Conservation (phyloP, 2,888 invertebrate species). For the Dynastes grantii region DNA sequence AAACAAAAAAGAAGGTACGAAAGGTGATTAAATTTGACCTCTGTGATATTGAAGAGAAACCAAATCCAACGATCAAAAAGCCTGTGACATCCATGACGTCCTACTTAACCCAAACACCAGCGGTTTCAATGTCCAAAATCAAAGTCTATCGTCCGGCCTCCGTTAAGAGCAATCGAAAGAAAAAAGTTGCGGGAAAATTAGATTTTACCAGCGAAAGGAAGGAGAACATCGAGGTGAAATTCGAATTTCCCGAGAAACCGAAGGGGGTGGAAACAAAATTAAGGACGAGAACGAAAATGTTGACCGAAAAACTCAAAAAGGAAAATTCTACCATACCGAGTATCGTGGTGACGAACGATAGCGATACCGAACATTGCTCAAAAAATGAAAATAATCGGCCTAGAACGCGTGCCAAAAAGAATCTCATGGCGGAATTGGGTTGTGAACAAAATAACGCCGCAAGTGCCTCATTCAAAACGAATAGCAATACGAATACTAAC, state of each 20-base stretch:
- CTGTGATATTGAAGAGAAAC: conserved; percentile 21
- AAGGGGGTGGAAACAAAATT: conserved; percentile 1
- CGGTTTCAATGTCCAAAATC: conserved; percentile 15
- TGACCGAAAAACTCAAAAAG: conserved; percentile 43
- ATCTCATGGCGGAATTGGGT: conserved; percentile 16
- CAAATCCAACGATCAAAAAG: background rate
- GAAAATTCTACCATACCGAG: background rate
- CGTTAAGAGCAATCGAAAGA: conserved; percentile 19
- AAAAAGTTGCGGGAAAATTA: conserved; percentile 15
- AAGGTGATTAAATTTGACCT: conserved; percentile 37
- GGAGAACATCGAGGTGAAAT: conserved; percentile 1
- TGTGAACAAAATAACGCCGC: conserved; percentile 22
- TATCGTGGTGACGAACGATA: conserved; percentile 21
- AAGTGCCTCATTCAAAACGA: conserved; percentile 24
- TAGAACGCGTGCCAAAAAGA: conserved; percentile 26
- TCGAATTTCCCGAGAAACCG: background rate
- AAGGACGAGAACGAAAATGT: conserved; percentile 27
- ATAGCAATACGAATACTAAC: conserved; percentile 1
- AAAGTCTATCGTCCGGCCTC: conserved; percentile 32
- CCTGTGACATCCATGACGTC: background rate
- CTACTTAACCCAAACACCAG: conserved; percentile 17
- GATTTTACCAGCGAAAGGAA: conserved; percentile 10
- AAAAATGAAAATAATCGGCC: background rate
- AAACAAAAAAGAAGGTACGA: background rate
- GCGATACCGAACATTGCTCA: background rate